A percentile compares a stretch with the other conserved stretches of the same genome.
Conservation (phyloP, 2,797 vertebrate genomes). For the Rousettus madagascariensis region DNA sequence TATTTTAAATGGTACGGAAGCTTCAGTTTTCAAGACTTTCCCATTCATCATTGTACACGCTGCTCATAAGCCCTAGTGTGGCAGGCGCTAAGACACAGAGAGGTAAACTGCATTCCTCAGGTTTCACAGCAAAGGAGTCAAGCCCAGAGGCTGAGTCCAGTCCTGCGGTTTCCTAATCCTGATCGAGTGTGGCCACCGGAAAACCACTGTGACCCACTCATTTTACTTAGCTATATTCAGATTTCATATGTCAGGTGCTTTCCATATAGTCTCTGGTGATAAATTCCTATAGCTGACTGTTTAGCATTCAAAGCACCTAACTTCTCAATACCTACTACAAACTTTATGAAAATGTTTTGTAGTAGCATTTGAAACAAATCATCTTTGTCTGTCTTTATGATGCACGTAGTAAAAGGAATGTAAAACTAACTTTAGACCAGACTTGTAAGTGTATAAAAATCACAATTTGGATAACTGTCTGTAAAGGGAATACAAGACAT, state of each 20-base stretch:
- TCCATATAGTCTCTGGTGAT: background rate
- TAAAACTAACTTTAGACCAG: background rate
- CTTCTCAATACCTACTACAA: background rate
- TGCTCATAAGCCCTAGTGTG: background rate
- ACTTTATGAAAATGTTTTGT: slow-evolving; percentile 13
- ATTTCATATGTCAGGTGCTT: background rate
- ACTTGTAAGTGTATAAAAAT: slow-evolving; percentile 18
- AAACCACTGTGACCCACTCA: background rate
- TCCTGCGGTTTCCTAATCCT: background rate
- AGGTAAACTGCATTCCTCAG: background rate
- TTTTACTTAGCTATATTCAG: background rate
- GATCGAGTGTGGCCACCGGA: background rate
- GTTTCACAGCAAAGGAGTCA: background rate
- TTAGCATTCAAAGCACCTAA: background rate
- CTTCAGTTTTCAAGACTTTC: slow-evolving; percentile 2
- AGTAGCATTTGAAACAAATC: background rate
- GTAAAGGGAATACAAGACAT: background rate
- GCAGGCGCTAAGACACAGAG: background rate
- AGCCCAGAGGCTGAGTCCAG: background rate
- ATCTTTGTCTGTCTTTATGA: background rate
- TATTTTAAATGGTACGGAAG: background rate
- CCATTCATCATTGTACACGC: background rate
- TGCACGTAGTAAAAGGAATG: background rate
- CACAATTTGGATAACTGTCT: background rate
- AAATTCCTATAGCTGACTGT: background rate